A percentile compares a stretch with the other conserved stretches of the same genome.
Conservation (phyloP, 1,140 invertebrate genomes). For the Hycleus phaleratus region DNA sequence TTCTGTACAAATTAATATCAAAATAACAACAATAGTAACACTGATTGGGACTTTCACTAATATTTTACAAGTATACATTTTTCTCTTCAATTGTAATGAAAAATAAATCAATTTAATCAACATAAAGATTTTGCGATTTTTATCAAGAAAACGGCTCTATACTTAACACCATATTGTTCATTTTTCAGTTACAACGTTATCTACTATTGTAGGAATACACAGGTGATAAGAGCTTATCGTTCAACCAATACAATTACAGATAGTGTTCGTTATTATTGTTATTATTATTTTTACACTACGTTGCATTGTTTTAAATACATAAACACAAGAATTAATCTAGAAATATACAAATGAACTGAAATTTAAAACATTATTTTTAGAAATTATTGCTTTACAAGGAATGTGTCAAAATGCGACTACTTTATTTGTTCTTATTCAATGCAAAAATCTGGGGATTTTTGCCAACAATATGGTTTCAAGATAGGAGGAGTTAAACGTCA, state of each 20-base stretch:
- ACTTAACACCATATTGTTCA: constrained; percentile 28
- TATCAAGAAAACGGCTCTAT: constrained; percentile 19
- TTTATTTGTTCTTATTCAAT: background rate
- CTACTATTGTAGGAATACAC: constrained; percentile 14
- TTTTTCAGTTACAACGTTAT: background rate
- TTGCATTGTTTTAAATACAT: background rate
- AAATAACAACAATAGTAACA: constrained; percentile 3
- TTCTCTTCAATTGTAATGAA: constrained; percentile 8
- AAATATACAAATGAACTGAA: background rate
- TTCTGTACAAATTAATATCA: constrained; percentile 6
- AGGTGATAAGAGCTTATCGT: constrained; percentile 22
- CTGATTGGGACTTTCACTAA: background rate
- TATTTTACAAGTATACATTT: constrained; percentile 7
- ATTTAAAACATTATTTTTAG: constrained; percentile 1
- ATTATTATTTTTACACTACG: no score
- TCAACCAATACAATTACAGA: background rate
- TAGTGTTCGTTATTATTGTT: background rate
- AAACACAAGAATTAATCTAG: background rate
- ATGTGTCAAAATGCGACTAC: constrained; percentile 4
- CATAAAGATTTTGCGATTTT: constrained; percentile 8
- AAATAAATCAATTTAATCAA: constrained; percentile 18
- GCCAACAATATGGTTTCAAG: constrained; percentile 14
- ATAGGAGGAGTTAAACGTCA: constrained; percentile 11
- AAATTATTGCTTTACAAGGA: background rate
- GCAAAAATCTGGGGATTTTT: constrained; percentile 10